phyloP scores from a whole-genome alignment of 2,113 vertebrate species.

The Lampris megalopsis region DNA sequence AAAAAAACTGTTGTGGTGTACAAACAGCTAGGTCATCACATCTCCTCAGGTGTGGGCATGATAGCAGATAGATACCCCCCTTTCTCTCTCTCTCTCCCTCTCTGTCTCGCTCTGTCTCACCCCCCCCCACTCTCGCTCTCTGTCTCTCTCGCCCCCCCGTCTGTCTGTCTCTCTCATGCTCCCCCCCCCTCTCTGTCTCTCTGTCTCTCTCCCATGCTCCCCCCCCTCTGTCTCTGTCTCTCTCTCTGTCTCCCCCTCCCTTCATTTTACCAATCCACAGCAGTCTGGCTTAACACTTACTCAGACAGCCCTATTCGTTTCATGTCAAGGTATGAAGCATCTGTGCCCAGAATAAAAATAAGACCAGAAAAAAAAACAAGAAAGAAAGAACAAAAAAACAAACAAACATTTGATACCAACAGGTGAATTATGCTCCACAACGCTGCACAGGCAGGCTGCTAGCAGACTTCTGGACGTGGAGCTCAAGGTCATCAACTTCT shows the following conservation, averaged over 20 bases:
- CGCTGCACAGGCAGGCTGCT: background rate
- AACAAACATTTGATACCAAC: background rate
- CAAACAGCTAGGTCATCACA: slow-evolving; percentile 58
- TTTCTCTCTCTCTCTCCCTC: slow-evolving; percentile 36
- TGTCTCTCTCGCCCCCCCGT: too few relatives aligned
- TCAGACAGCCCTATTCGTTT: slow-evolving; percentile 27
- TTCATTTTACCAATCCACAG: slow-evolving; percentile 18
- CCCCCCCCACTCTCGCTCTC: too few relatives aligned
- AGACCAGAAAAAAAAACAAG: too few relatives aligned
- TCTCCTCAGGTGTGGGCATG: slow-evolving; percentile 48
- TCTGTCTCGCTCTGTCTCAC: too few relatives aligned
- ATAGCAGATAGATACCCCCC: slow-evolving; percentile 46
- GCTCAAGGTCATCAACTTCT: background rate
- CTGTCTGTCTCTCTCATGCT: too few relatives aligned
- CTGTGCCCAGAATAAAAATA: too few relatives aligned
- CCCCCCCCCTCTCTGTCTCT: too few relatives aligned
- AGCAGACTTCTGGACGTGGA: background rate
- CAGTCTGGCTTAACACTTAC: slow-evolving; percentile 37
- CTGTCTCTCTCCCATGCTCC: too few relatives aligned
- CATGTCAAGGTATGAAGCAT: slow-evolving; percentile 21
- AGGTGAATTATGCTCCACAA: slow-evolving; percentile 14
- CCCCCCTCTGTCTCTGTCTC: too few relatives aligned
- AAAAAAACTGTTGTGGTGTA: background rate
- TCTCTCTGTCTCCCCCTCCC: too few relatives aligned
- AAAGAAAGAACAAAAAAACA: background rate